A percentile compares a stretch with the other conserved stretches of the same genome.
Evolutionary conservation across 2,888 invertebrate genomes (phyloP).

Genomic region (Camponotus fellah): DNA sequence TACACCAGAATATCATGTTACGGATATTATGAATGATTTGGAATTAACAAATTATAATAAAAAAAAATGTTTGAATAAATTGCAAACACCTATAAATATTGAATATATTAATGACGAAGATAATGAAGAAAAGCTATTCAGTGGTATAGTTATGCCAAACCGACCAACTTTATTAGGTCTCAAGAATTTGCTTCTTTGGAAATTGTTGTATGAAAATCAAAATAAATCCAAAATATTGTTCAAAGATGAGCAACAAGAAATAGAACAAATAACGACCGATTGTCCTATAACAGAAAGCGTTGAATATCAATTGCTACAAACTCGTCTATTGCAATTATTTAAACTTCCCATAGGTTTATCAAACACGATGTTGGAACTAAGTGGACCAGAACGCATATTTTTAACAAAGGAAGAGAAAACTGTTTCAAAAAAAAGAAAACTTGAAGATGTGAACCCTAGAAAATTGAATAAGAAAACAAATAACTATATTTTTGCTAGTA

Average conservation of each 20-base stretch:
- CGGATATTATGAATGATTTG: background rate
- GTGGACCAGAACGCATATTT: constrained; percentile 44
- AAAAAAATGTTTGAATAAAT: background rate
- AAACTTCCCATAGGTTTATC: constrained; percentile 81
- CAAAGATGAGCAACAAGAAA: background rate
- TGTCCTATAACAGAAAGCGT: background rate
- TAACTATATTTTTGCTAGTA: background rate
- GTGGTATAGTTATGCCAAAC: constrained; percentile 62
- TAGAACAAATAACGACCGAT: background rate
- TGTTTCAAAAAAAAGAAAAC: constrained; percentile 18
- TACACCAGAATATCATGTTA: background rate
- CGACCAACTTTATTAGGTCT: constrained; percentile 71
- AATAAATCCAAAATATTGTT: background rate
- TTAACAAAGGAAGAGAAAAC: background rate
- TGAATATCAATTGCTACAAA: constrained; percentile 69
- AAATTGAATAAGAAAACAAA: background rate
- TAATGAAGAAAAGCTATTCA: background rate
- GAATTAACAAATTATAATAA: background rate
- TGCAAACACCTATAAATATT: background rate
- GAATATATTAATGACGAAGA: background rate
- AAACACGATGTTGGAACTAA: constrained; percentile 63
- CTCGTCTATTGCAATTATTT: constrained; percentile 79
- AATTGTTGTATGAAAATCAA: constrained; percentile 41
- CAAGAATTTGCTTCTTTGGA: constrained; percentile 66
- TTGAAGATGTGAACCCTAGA: background rate